phyloP scores from a whole-genome alignment of 2,888 invertebrate genomes.

The Hypsopygia costalis region DNA sequence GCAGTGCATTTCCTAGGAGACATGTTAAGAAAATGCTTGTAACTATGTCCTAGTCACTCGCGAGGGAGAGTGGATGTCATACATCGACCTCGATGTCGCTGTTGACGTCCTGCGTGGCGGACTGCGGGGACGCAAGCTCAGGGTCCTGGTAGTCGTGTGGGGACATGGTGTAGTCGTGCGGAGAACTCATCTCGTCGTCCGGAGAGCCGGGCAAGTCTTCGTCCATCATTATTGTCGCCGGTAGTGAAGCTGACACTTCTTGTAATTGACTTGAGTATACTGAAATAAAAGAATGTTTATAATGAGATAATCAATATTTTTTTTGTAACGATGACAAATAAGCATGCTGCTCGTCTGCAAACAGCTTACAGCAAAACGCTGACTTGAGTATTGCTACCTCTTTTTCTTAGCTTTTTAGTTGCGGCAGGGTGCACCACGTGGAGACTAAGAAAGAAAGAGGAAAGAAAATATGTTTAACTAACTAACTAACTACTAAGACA shows the following conservation, averaged over 20 bases:
- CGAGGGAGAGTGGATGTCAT: slow-evolving; percentile 59
- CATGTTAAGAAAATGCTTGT: slow-evolving; percentile 20
- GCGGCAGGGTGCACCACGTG: no score
- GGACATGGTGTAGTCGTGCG: slow-evolving; percentile 49
- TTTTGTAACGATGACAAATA: no score
- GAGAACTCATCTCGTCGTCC: slow-evolving; percentile 60
- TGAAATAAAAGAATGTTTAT: slow-evolving; percentile 41
- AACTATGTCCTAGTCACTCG: slow-evolving; percentile 44
- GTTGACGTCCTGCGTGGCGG: slow-evolving; percentile 45
- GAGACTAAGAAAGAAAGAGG: no score
- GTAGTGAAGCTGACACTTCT: slow-evolving; percentile 69
- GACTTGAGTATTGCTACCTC: no score
- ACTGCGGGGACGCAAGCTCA: slow-evolving; percentile 46
- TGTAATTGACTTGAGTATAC: slow-evolving; percentile 70
- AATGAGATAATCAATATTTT: no score
- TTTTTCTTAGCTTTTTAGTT: no score
- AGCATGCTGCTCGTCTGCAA: no score
- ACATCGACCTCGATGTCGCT: slow-evolving; percentile 72
- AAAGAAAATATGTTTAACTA: no score
- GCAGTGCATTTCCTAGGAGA: slow-evolving; percentile 17
- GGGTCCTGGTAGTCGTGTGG: slow-evolving; percentile 33
- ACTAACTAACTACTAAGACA: no score
- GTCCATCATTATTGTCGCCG: slow-evolving; percentile 78
- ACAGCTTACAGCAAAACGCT: no score
- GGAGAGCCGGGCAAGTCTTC: slow-evolving; percentile 56